Evolutionary conservation across 2,888 invertebrate species (phyloP).

Genomic region (Dryococelus australis): DNA sequence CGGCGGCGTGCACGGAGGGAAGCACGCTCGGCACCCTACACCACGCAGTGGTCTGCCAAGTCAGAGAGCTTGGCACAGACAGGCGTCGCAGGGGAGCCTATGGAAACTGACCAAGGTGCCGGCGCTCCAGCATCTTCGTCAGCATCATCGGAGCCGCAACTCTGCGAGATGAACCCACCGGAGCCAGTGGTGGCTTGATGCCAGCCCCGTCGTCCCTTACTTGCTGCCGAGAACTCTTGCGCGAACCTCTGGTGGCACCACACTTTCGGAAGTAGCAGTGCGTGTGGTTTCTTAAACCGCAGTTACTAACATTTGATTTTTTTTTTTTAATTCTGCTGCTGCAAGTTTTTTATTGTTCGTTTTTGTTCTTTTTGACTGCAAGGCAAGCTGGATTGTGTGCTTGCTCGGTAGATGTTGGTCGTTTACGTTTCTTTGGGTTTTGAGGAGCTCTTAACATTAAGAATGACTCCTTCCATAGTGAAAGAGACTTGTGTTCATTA

Average conservation of each 20-base stretch:
- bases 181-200: slow-evolving; percentile 49
- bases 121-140: slow-evolving; percentile 6
- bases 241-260: too few species aligned
- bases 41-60: slow-evolving; percentile 46
- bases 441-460: neutral
- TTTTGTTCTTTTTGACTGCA: neutral
- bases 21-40: slow-evolving; percentile 58
- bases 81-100: slow-evolving; percentile 39
- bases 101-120: slow-evolving; percentile 33
- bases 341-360: neutral
- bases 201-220: neutral
- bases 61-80: slow-evolving; percentile 43
- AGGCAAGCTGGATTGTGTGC: neutral
- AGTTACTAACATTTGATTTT: neutral
- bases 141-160: slow-evolving; percentile 33
- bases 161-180: slow-evolving; percentile 47
- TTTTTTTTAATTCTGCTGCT: neutral
- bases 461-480: neutral
- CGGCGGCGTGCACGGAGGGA: slow-evolving; percentile 73
- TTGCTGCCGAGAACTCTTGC: too few species aligned
- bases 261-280: too few species aligned
- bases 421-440: neutral
- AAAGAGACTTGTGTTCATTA: neutral
- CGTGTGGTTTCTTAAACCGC: too few species aligned
- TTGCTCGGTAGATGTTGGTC: neutral